Conservation (phyloP, 2,113 vertebrate species). For the Macrotis lagotis region DNA sequence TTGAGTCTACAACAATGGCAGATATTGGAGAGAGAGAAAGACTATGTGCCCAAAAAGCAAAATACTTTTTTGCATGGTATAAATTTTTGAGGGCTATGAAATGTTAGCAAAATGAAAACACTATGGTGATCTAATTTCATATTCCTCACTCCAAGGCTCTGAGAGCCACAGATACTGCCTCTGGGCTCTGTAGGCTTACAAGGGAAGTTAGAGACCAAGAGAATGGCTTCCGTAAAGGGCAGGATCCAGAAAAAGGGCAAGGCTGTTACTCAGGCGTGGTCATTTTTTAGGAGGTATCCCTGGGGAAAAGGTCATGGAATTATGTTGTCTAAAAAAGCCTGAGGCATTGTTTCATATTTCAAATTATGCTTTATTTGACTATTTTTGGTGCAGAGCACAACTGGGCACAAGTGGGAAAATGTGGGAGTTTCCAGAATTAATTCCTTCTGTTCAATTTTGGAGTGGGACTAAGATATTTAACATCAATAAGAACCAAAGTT, state of each 20-base stretch:
- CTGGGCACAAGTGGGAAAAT: constrained; percentile 40
- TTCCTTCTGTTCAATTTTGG: background rate
- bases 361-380: constrained; percentile 46
- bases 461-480: background rate
- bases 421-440: constrained; percentile 35
- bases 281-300: constrained; percentile 31
- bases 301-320: constrained; percentile 57
- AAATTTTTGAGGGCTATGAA: background rate
- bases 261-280: background rate
- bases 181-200: background rate
- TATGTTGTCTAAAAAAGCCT: constrained; percentile 14
- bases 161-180: background rate
- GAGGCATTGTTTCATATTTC: constrained; percentile 53
- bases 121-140: background rate
- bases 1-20: background rate
- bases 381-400: constrained; percentile 45
- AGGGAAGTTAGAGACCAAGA: background rate
- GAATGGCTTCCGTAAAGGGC: background rate
- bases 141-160: background rate
- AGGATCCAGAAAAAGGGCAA: constrained; percentile 14
- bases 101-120: background rate
- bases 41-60: background rate
- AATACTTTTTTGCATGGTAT: background rate
- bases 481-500: too few species aligned
- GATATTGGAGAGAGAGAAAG: background rate